Evolutionary conservation across 2,797 vertebrate genomes (phyloP).

Genomic region (Poecilia velifera): DNA sequence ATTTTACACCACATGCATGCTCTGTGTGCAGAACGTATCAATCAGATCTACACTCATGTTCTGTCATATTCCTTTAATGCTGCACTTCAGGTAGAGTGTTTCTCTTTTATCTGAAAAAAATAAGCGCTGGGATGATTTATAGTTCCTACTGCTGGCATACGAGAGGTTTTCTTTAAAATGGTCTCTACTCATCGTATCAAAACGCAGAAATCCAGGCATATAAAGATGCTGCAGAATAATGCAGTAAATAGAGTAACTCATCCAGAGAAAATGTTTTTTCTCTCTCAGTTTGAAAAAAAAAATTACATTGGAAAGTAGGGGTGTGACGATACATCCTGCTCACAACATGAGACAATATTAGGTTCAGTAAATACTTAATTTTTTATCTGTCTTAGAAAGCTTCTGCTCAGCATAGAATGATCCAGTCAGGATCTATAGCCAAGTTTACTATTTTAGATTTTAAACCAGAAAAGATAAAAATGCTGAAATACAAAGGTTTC

Average conservation of each 20-base stretch:
- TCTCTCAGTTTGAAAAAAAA: not conserved
- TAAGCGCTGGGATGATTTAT: slow-evolving; percentile 19
- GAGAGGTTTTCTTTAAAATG: not conserved
- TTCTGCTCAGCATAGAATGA: too few species aligned
- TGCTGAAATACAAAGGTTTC: not conserved
- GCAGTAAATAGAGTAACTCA: not conserved
- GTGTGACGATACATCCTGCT: not conserved
- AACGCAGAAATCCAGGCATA: not conserved
- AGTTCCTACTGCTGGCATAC: not conserved
- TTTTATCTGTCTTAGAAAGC: not conserved
- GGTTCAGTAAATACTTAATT: not conserved
- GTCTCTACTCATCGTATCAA: not conserved
- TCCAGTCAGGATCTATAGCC: not conserved
- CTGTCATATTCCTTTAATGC: not conserved
- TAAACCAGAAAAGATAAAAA: not conserved
- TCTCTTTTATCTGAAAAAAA: slow-evolving; percentile 23
- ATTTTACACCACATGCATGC: slow-evolving; percentile 43
- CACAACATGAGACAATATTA: not conserved
- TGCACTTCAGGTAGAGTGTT: slow-evolving; percentile 28
- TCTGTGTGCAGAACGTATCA: not conserved
- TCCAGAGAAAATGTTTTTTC: slow-evolving; percentile 5
- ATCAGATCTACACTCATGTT: not conserved
- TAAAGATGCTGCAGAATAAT: not conserved
- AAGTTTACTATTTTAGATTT: not conserved
- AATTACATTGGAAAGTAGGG: not conserved